A percentile compares a stretch with the other conserved stretches of the same genome.
Evolutionary conservation across 2,797 vertebrate species (phyloP).

Genomic region (Alca torda): DNA sequence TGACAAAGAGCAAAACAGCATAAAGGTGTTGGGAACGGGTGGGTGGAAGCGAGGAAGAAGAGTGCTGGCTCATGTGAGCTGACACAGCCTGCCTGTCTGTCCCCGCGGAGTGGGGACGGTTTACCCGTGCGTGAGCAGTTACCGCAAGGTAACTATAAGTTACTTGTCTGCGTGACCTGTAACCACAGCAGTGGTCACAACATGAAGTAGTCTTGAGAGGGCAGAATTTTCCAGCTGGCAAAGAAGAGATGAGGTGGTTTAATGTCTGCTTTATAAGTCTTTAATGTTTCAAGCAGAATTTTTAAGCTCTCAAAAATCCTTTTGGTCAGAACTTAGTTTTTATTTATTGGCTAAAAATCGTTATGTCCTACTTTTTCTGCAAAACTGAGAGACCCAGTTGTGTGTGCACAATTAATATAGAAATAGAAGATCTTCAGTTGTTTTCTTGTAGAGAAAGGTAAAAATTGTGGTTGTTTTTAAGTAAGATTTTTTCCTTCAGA

Average conservation of each 20-base stretch:
- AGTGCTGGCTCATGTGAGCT: not conserved
- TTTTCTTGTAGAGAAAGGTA: not conserved
- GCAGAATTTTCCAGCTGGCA: not conserved
- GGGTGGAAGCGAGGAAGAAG: not conserved
- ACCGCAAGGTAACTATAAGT: not conserved
- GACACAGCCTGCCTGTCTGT: not conserved
- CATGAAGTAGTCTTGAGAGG: not conserved
- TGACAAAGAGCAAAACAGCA: not conserved
- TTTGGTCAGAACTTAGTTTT: not conserved
- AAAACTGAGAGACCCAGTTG: not conserved
- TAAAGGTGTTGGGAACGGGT: not conserved
- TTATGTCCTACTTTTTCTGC: not conserved
- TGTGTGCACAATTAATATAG: not conserved
- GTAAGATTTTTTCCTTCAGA: not conserved
- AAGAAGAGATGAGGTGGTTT: not conserved
- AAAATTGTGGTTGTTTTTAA: not conserved
- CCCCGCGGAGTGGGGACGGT: not conserved
- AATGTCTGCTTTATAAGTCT: not conserved
- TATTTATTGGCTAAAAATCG: not conserved
- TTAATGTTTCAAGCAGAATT: not conserved
- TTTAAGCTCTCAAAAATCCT: not conserved
- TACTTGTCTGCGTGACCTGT: not conserved
- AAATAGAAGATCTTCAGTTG: not conserved
- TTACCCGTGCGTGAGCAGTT: fast-evolving
- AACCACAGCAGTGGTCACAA: not conserved